These are phyloP conservation scores for Chrysolina americana DNA, from an alignment of 2,888 invertebrate species.

Conservation along the genomic window DNA sequence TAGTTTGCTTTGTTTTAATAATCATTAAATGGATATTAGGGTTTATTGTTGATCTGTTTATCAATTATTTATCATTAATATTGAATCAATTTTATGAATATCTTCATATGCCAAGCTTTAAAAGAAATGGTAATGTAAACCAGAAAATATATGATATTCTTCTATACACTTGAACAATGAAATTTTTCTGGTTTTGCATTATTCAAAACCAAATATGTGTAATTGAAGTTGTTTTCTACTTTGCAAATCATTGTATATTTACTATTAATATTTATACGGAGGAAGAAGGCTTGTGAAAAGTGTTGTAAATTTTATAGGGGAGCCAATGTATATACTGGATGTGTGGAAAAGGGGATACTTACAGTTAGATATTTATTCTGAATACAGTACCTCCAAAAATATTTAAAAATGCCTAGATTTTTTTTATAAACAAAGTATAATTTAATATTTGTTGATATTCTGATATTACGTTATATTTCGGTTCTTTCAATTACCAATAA, in stretches of 20 bases:
- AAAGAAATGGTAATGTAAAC: neutral
- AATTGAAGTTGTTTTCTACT: constrained; percentile 27
- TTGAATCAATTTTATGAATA: neutral
- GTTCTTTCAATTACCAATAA: neutral
- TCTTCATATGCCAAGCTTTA: constrained; percentile 22
- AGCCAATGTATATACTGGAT: constrained; percentile 61
- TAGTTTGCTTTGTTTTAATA: neutral
- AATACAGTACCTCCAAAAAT: constrained; percentile 44
- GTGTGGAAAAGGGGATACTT: constrained; percentile 39
- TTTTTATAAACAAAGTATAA: neutral
- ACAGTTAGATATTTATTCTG: constrained; percentile 27
- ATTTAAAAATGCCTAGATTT: constrained; percentile 10
- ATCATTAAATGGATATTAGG: neutral
- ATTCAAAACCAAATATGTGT: constrained; percentile 15
- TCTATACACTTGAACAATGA: neutral
- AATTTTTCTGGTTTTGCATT: constrained; percentile 2
- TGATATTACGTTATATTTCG: neutral
- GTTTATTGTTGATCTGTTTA: constrained; percentile 12
- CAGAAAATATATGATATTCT: neutral
- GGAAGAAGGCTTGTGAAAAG: constrained; percentile 64
- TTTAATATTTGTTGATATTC: neutral
- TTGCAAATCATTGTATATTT: constrained; percentile 39
- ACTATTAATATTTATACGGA: constrained; percentile 36
- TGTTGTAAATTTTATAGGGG: constrained; percentile 56
- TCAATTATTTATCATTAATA: neutral